Percentiles rank a stretch among this genome's conserved stretches.
phyloP scores from a whole-genome alignment of 37 sponge, comb jelly and placozoan genomes.

The Diacarnus erythraeanus region DNA sequence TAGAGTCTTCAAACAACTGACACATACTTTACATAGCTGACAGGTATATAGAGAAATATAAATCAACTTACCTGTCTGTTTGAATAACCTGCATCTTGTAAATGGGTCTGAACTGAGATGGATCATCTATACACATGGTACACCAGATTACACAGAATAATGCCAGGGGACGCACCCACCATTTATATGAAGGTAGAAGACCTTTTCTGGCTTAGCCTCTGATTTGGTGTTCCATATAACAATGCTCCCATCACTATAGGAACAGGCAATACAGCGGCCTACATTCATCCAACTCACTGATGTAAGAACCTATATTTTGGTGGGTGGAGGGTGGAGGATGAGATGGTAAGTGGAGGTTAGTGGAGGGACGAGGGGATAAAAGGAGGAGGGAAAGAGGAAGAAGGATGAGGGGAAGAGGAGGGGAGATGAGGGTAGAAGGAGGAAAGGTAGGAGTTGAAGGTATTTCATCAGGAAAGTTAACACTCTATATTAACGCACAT shows the following conservation, averaged over 20 bases:
- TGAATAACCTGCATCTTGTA: conserved; percentile 32
- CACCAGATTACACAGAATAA: no score
- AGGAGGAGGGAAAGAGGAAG: background rate
- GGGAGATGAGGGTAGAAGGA: background rate
- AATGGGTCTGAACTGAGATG: conserved; percentile 7
- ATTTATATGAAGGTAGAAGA: conserved; percentile 20
- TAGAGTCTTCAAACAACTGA: no score
- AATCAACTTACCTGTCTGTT: conserved; percentile 19
- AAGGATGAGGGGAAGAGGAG: background rate
- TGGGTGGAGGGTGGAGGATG: background rate
- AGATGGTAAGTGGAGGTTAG: background rate
- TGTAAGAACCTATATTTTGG: conserved; percentile 36
- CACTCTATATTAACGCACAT: conserved; percentile 6
- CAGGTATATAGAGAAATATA: conserved; percentile 3
- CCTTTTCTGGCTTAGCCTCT: conserved; percentile 55
- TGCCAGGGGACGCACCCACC: no score
- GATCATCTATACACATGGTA: conserved; percentile 2
- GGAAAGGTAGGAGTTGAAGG: background rate
- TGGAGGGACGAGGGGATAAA: background rate
- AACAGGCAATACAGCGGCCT: conserved; percentile 44
- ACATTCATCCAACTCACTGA: conserved; percentile 40
- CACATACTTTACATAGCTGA: background rate
- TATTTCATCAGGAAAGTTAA: no score
- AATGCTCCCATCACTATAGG: conserved; percentile 58
- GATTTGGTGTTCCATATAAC: conserved; percentile 51